Percentiles rank a stretch among this genome's conserved stretches.
These are phyloP conservation scores for Amblyornis subalaris DNA, from an alignment of 2,113 vertebrate species.

Conservation along the genomic window DNA sequence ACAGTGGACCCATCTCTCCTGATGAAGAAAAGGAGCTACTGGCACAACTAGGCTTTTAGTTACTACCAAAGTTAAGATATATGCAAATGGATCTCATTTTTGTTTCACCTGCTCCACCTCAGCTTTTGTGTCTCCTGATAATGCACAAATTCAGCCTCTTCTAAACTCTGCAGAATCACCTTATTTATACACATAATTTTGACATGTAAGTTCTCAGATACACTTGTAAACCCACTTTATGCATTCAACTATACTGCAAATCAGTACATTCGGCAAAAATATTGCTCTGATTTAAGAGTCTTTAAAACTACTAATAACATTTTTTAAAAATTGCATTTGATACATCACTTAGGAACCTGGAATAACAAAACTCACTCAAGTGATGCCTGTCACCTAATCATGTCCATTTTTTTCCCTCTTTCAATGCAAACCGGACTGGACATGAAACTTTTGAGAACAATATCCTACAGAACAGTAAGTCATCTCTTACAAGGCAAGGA, in stretches of 20 bases:
- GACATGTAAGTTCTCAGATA: neutral
- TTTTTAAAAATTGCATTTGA: neutral
- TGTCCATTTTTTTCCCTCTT: neutral
- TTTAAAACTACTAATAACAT: neutral
- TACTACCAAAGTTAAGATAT: neutral
- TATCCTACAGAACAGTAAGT: neutral
- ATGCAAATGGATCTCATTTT: neutral
- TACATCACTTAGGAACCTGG: neutral
- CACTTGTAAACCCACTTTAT: neutral
- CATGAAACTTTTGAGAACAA: neutral
- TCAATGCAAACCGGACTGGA: neutral
- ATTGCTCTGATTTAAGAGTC: neutral
- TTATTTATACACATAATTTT: neutral
- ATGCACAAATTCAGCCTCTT: neutral
- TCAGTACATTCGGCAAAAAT: neutral
- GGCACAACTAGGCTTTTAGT: neutral
- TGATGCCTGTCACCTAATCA: neutral
- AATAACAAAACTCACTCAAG: neutral
- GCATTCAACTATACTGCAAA: neutral
- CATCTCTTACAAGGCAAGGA: neutral
- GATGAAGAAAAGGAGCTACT: neutral
- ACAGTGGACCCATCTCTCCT: neutral
- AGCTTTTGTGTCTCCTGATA: neutral
- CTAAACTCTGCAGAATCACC: neutral
- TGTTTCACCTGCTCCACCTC: neutral